phyloP scores from a whole-genome alignment of 2,797 vertebrate species.

The Furcifer pardalis region DNA sequence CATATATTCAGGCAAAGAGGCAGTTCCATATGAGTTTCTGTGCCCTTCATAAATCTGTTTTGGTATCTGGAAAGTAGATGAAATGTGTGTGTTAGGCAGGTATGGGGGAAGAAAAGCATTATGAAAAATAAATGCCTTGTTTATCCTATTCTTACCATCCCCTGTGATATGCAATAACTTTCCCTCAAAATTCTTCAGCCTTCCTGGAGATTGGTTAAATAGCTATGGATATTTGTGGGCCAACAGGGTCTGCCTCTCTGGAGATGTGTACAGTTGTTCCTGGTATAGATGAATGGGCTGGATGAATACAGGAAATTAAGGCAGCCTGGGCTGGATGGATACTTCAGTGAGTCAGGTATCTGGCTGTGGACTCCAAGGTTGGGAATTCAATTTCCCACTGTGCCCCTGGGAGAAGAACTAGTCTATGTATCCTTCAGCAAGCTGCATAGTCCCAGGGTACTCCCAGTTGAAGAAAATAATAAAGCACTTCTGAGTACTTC shows the following conservation, averaged over 20 bases:
- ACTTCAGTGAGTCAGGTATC: too few species aligned
- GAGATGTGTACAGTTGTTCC: not conserved
- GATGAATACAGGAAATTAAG: too few species aligned
- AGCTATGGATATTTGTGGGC: not conserved
- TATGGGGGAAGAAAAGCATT: not conserved
- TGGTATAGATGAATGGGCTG: not conserved
- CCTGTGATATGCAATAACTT: not conserved
- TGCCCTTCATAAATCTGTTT: not conserved
- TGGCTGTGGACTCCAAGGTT: not conserved
- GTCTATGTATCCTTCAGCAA: too few species aligned
- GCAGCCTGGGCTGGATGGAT: too few species aligned
- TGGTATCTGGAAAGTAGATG: not conserved
- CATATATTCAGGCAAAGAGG: not conserved
- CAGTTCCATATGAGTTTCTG: not conserved
- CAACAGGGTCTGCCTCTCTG: not conserved
- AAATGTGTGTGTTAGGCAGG: not conserved
- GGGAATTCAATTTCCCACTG: not conserved
- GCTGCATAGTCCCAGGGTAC: too few species aligned
- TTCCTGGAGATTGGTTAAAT: not conserved
- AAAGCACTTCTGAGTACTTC: too few species aligned
- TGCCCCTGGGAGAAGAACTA: too few species aligned
- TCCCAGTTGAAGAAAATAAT: too few species aligned
- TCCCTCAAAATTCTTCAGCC: not conserved
- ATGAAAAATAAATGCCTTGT: not conserved
- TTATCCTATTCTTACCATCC: not conserved